Percentiles rank a stretch among this genome's conserved stretches.
phyloP scores from a whole-genome alignment of 2,113 vertebrate species.

The Sula dactylatra region DNA sequence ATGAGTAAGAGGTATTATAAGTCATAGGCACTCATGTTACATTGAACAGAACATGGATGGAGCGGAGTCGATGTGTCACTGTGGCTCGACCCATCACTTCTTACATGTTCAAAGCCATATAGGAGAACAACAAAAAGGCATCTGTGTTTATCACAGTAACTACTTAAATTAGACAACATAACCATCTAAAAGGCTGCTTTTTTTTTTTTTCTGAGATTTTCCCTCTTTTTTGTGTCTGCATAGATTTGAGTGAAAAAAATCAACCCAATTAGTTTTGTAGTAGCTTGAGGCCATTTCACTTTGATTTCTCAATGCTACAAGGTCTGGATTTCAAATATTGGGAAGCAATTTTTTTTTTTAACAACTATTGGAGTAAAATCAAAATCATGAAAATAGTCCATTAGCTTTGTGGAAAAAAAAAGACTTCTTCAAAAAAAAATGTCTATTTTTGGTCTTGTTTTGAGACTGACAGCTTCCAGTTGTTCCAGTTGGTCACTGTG shows the following conservation, averaged over 20 bases:
- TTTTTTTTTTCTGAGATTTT: background rate
- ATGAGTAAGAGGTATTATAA: background rate
- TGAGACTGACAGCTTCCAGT: background rate
- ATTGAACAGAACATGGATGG: background rate
- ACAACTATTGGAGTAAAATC: background rate
- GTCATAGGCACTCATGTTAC: background rate
- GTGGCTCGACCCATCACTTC: background rate
- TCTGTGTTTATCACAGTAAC: background rate
- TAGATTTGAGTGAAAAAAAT: background rate
- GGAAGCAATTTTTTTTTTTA: background rate
- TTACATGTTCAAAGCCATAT: background rate
- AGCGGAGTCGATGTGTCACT: fast-evolving
- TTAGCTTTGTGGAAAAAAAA: background rate
- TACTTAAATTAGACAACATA: background rate
- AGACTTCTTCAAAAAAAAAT: background rate
- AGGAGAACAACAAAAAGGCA: background rate
- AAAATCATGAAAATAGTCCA: background rate
- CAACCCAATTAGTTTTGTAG: background rate
- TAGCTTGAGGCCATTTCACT: background rate
- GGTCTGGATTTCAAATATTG: background rate
- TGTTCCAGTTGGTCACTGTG: background rate
- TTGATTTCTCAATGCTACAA: background rate
- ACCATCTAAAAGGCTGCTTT: background rate
- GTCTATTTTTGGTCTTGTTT: background rate
- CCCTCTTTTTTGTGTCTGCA: background rate